These are phyloP conservation scores for Alviniconcha strummeri DNA, from an alignment of 2,888 invertebrate species.

Conservation along the genomic window DNA sequence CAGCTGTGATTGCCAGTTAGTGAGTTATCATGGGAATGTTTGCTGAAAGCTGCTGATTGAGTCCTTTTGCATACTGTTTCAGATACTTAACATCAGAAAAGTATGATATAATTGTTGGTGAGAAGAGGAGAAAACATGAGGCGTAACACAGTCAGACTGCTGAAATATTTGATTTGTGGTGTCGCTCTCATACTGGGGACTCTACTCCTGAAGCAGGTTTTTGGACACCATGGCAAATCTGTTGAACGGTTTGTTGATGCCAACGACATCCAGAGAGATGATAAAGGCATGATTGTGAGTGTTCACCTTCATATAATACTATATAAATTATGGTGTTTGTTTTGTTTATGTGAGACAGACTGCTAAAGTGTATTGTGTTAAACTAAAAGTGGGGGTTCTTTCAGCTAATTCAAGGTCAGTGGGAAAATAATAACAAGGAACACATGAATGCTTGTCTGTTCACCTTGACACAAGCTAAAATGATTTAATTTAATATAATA, in stretches of 20 bases:
- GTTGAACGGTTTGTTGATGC: slow-evolving; percentile 48
- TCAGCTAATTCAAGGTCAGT: not conserved
- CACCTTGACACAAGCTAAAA: too few species aligned
- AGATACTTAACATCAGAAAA: too few species aligned
- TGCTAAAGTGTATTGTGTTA: not conserved
- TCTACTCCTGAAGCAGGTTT: slow-evolving; percentile 53
- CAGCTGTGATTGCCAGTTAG: too few species aligned
- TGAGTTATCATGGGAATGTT: too few species aligned
- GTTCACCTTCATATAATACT: not conserved
- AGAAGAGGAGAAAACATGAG: slow-evolving; percentile 52
- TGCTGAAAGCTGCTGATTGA: too few species aligned
- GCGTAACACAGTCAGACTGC: slow-evolving; percentile 64
- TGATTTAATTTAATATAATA: too few species aligned
- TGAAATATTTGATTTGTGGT: slow-evolving; percentile 64
- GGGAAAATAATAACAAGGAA: not conserved
- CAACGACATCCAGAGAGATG: slow-evolving; percentile 39
- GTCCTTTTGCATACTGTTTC: too few species aligned
- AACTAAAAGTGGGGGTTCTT: not conserved
- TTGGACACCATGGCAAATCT: slow-evolving; percentile 43
- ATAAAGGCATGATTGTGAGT: not conserved
- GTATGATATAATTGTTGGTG: too few species aligned
- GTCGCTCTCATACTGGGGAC: slow-evolving; percentile 62
- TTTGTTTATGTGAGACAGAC: not conserved
- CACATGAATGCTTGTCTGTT: not conserved
- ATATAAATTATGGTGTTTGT: not conserved